phyloP scores from a whole-genome alignment of 2,888 invertebrate species.

The Ornithoptera alexandrae region DNA sequence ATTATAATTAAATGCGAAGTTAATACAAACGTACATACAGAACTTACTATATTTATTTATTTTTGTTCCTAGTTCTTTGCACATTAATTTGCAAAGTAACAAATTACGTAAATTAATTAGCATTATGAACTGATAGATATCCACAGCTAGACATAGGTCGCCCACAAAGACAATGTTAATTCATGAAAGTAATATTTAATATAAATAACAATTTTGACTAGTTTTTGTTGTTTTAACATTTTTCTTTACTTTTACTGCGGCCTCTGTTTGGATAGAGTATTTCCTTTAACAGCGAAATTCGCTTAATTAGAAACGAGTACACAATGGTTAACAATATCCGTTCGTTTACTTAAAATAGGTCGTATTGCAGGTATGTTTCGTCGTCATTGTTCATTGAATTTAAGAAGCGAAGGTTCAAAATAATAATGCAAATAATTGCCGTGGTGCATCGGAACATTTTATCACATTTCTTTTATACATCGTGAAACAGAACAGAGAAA shows the following conservation, averaged over 20 bases:
- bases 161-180: too few relatives aligned
- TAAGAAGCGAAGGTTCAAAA: neutral
- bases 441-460: neutral
- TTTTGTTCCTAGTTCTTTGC: too few relatives aligned
- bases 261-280: neutral
- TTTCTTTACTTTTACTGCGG: neutral
- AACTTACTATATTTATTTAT: too few relatives aligned
- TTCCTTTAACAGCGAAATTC: constrained; percentile 18
- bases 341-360: constrained; percentile 31
- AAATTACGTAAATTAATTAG: too few relatives aligned
- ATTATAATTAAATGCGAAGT: too few relatives aligned
- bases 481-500: too few relatives aligned
- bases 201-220: too few relatives aligned
- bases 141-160: too few relatives aligned
- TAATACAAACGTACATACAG: too few relatives aligned
- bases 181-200: too few relatives aligned
- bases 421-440: neutral
- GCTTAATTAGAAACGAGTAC: constrained; percentile 16
- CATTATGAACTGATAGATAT: too few relatives aligned
- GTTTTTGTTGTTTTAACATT: neutral
- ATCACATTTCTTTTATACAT: neutral
- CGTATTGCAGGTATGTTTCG: constrained; percentile 20
- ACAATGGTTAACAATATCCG: constrained; percentile 24
- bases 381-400: neutral
- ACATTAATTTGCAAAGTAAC: too few relatives aligned